Evolutionary conservation across 2,797 vertebrate genomes (phyloP), one percentile per base, ranked within the genome.

Genomic region (Chrosomus eos): DNA sequence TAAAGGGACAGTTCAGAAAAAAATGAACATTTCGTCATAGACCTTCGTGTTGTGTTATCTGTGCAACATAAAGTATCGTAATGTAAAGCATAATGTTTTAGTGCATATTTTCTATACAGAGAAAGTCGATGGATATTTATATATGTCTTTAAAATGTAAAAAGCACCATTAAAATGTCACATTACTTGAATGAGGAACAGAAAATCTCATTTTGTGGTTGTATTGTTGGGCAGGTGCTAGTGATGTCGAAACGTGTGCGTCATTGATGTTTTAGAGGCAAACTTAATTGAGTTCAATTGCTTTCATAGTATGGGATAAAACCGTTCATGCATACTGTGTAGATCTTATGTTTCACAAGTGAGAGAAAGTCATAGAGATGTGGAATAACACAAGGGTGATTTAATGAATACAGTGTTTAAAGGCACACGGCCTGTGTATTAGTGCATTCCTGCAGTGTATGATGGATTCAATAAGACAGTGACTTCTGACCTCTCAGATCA

Each of bases 361-460:
- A 36, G 9, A 40, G 7, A 55, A 40, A 10, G 13, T 58, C 74
- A 18, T 10, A 0, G 33, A 60, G 53, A 77, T 80, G 28, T 66
- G 19, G 16, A 79, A 48, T 33, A 60, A 18, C 6, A 8, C 16
- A 14, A 21, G 64, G 2, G 33, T 26, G 21, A 58, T 36, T 38
- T 9, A 38, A 76, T n/a, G 23, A 58, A 38, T 23, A 16, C 33
- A 58, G 74, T 4, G 33, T 58, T 45, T 18, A 16, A 36, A 80
- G 31, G 43, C 31, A 18, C 64, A 38, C n/a, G 18, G 19, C 7
- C 33, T 28, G 1, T 16, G 45, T 43, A 55, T 68, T 18, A 26
- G 26, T 14, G 76, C 87, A 87, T 88, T 89, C 86, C 83, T 81
- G 43, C 85, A 89, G 81, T 87, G 60, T 79, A 88, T 89, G 53